Percentiles rank a stretch among this genome's conserved stretches.
Conservation (phyloP, 2,113 vertebrate species). For the Anguilla rostrata region DNA sequence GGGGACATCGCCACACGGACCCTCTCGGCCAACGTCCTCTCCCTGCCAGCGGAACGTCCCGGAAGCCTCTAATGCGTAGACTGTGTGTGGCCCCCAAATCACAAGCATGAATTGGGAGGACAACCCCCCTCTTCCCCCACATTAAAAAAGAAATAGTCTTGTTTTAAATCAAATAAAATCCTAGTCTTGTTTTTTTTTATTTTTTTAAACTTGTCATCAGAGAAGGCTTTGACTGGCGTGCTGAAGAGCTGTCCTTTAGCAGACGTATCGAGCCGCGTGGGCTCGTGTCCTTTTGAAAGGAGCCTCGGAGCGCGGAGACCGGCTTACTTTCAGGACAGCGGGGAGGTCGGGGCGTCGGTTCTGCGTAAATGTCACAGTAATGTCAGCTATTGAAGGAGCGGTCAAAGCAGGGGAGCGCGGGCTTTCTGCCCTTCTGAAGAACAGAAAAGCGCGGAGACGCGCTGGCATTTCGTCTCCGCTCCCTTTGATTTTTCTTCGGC, state of each 20-base stretch:
- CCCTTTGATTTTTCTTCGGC: constrained; percentile 16
- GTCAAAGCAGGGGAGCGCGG: not conserved
- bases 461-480: not conserved
- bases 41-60: not conserved
- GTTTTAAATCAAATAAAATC: not conserved
- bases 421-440: constrained; percentile 22
- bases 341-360: constrained; percentile 44
- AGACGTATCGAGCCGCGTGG: not conserved
- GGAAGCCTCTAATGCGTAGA: not conserved
- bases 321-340: constrained; percentile 43
- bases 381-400: constrained; percentile 44
- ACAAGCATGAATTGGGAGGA: not conserved
- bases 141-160: not conserved
- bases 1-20: not conserved
- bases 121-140: too few relatives aligned
- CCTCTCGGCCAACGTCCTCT: not conserved
- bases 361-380: constrained; percentile 59
- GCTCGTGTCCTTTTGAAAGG: not conserved
- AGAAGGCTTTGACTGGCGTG: not conserved
- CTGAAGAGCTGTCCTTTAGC: not conserved
- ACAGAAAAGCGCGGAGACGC: constrained; percentile 31
- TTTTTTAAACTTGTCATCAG: not conserved
- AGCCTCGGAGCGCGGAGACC: constrained; percentile 22
- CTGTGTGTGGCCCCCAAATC: not conserved
- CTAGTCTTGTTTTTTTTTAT: not conserved